Base-by-base conservation (phyloP, 2,888 invertebrate species). In the Rhyacophila evoluta region DNA sequence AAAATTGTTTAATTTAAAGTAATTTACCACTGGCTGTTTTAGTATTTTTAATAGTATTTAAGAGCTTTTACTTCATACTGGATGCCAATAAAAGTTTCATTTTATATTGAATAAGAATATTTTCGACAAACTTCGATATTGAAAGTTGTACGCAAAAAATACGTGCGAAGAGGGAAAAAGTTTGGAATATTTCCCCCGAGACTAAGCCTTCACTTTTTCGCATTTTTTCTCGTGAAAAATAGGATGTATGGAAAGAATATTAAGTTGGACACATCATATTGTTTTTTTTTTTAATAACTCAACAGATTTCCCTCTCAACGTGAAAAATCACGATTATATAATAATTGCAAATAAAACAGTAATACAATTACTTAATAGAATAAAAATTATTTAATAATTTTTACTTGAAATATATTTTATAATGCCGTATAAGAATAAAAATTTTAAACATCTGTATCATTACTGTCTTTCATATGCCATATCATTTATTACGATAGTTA, bases 161-260 rank as follows among this genome's bases (percentile, higher is more conserved):
- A 55, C 55, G 55, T 19, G 8, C 19, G 55, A 55, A 55, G 8
- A 19, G 55, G 12, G 19, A 25, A 25, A 55, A 25, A 19, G 10
- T 55, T 55, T 55, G 55, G 55, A 55, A 55, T 25, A 55, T 55
- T 55, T 55, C 55, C 55, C 55, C 2, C 19, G 55, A 19, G 55
- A 25, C 10, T 19, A 15, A 55, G 19, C 55, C 12, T 55, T 19
- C 19, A 19, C 55, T 19, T 55, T 10, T 10, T 12, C 6, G 55
- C 15, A 12, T 19, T 19, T 55, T 25, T 55, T 25, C 19, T 55
- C 8, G 29, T 33, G 10, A 15, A 41, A 41, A 39, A n/a, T 33
- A 12, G 5, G 12, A 12, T 12, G 41, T 41, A 15, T 41, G 15
- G 19, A 55, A 55, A 55, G 55, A 25, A 55, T 55, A 19, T 55